Conservation (phyloP, 2,797 vertebrate species). For the Thamnophis elegans region DNA sequence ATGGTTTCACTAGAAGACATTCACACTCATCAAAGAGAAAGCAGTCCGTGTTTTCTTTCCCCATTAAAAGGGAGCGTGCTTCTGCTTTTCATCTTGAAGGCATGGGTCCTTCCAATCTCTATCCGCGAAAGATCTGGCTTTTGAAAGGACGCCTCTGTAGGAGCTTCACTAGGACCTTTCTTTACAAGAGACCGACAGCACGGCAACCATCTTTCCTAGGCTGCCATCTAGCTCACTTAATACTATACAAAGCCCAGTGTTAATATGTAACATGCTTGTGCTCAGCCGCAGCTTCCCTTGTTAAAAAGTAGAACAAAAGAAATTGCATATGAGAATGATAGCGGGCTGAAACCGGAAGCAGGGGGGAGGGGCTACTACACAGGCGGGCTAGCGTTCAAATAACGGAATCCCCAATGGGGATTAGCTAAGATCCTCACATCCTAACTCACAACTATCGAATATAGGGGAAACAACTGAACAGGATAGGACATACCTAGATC, state of each 20-base stretch:
- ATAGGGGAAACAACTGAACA: background rate
- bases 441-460: background rate
- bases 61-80: background rate
- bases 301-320: background rate
- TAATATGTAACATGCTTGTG: background rate
- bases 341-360: background rate
- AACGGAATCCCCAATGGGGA: background rate
- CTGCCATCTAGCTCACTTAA: background rate
- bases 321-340: background rate
- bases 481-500: background rate
- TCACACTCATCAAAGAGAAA: background rate
- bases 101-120: background rate
- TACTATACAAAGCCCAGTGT: background rate
- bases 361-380: background rate
- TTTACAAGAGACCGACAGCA: background rate
- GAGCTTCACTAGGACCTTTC: background rate
- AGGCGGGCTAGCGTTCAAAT: background rate
- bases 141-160: background rate
- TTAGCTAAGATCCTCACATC: background rate
- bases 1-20: background rate
- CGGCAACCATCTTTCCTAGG: background rate
- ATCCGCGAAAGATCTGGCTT: background rate
- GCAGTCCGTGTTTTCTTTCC: background rate
- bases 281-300: background rate
- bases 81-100: background rate